Evolutionary conservation across 2,888 invertebrate genomes (phyloP), one percentile per base, ranked within the genome.

Genomic region (Baccha elongata): DNA sequence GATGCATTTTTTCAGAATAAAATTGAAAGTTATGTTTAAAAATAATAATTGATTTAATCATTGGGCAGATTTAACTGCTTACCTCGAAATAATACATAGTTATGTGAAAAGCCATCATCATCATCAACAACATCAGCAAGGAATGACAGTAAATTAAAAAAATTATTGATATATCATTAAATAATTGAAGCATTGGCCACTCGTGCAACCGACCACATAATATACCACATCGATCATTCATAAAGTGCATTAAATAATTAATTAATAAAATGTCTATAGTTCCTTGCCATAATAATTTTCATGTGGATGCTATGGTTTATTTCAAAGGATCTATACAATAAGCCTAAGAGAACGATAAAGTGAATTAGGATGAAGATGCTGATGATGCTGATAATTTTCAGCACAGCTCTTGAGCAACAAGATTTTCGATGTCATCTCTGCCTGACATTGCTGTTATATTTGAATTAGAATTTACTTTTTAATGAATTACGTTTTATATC

Each of bases 161-260:
- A 50, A 48, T 40, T 10, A 42, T 15, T 26, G 64, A 48, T 55
- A 69, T 21, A 68, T 73, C 62, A 55, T 73, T 62, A 79, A 58
- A 65, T 29, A 32, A 42, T 52, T 42, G 62, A 29, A n/a, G 55
- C 55, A 40, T 29, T 58, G 50, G 69, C 15, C 58, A 76, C 72
- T 76, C 53, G 48, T 67, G 76, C 67, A 83, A 67, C 42, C 62
- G 72, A 76, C 76, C 60, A 53, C 71, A 76, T 62, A 72, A 81
- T 76, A 29, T 62, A n/a, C n/a, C n/a, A 75, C 53, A 52, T 67
- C 76, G 60, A 76, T 76, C 76, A 83, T 76, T 50, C 42, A 62
- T 76, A 62, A 83, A 83, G 72, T 72, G 81, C 71, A 53, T 67
- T 76, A 76, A 83, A 76, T 83, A 83, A 81, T 81, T 81, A 81